Evolutionary conservation across 2,113 vertebrate species (phyloP).

Genomic region (Ptilonorhynchus violaceus): DNA sequence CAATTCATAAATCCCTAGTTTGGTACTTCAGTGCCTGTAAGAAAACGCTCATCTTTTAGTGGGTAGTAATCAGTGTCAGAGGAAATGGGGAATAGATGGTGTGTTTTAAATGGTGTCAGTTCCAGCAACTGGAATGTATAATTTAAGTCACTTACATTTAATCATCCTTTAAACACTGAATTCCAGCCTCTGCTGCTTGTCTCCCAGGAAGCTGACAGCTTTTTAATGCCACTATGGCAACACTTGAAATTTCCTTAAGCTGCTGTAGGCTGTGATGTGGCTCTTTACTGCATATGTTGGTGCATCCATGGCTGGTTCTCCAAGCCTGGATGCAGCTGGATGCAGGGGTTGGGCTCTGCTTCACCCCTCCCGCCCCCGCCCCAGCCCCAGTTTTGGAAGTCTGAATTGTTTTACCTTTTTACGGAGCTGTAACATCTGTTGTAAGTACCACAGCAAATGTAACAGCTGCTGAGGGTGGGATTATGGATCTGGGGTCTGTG

Average conservation of each 20-base stretch:
- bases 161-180: slow-evolving; percentile 41
- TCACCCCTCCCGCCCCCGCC: fast-evolving
- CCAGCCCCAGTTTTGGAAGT: neutral
- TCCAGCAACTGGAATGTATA: slow-evolving; percentile 27
- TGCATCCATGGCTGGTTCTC: neutral
- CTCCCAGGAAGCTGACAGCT: neutral
- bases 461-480: slow-evolving; percentile 12
- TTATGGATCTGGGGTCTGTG: neutral
- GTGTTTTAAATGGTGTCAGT: slow-evolving; percentile 29
- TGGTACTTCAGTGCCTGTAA: neutral
- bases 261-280: neutral
- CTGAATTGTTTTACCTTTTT: neutral
- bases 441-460: neutral
- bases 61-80: slow-evolving; percentile 19
- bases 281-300: fast-evolving
- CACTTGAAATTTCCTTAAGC: neutral
- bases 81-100: neutral
- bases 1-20: slow-evolving; percentile 7
- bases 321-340: neutral
- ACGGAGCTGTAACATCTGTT: neutral
- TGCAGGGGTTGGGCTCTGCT: neutral
- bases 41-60: slow-evolving; percentile 13
- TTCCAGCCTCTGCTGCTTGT: slow-evolving; percentile 14
- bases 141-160: slow-evolving; percentile 55
- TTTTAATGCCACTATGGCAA: neutral